Evolutionary conservation across 2,113 vertebrate species (phyloP).

Genomic region (Prinia subflava): DNA sequence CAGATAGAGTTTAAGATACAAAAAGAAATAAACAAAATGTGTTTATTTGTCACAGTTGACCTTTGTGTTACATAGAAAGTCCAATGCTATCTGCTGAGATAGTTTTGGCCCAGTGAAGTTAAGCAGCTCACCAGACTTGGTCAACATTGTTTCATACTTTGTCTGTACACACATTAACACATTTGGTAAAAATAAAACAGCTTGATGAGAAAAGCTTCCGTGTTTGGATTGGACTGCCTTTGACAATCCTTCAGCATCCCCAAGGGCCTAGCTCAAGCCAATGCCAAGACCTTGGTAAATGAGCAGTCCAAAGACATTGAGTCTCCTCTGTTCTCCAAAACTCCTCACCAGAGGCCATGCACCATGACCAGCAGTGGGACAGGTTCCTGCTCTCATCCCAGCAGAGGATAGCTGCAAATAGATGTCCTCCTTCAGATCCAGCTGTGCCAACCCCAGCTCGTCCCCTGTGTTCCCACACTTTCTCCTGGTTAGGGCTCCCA

Average conservation of each 20-base stretch:
- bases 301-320: not conserved
- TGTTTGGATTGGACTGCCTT: constrained; percentile 9
- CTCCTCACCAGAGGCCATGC: not conserved
- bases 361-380: not conserved
- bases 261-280: fast-evolving
- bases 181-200: not conserved
- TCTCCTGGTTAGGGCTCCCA: not conserved
- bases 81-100: not conserved
- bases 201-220: not conserved
- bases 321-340: not conserved
- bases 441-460: not conserved
- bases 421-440: not conserved
- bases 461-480: not conserved
- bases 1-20: not conserved
- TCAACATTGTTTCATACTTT: not conserved
- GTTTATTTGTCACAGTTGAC: not conserved
- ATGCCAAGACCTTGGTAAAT: not conserved
- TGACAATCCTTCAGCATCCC: not conserved
- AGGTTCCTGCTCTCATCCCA: not conserved
- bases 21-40: not conserved
- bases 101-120: not conserved
- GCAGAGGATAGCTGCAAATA: not conserved
- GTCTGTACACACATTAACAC: not conserved
- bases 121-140: not conserved
- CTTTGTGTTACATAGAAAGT: not conserved